Evolutionary conservation across 2,113 vertebrate genomes (phyloP), one percentile per base, ranked within the genome.

Genomic region (Cardinalis cardinalis): DNA sequence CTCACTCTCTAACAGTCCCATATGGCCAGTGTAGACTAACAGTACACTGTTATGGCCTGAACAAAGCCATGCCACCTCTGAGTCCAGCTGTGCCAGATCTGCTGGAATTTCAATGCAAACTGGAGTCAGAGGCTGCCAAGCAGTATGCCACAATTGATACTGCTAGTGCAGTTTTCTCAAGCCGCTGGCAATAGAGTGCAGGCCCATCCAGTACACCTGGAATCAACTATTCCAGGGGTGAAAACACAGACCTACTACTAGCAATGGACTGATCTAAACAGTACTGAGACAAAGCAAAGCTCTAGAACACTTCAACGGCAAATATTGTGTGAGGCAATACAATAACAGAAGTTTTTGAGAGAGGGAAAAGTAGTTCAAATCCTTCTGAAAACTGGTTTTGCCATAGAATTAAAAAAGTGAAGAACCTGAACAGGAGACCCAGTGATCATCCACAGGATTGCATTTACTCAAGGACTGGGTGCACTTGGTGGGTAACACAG

Each of bases 391-490:
- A 68, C 18, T 26, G 11, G 6, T 46, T 81, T 74, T 81, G 53
- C 4, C n/a, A 68, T 14, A 41, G 40, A 81, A 53, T 7, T 34
- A 58, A n/a, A 14, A 32, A 65, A 9, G 9, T 53, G 34, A 68
- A 7, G 3, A 40, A 74, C 11, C 17, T 16, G 11, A n/a, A 74
- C 7, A 53, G 20, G 29, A 60, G 24, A 59, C 8, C 17, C 11
- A 66, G 46, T 0, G 0, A 81, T 21, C 46, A 88, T 5, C 38
- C 28, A 46, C 4, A n/a, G 29, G 60, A 66, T 0, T 23, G 29
- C 25, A 46, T 34, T 81, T 74, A 20, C n/a, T 41, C 29, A 88
- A 10, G 24, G 24, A 12, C 20, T 46, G 19, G 11, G 13, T 53
- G 17, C 40, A 81, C 60, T 25, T 31, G 7, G 40, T 34, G 46